Conservation (phyloP, 2,113 vertebrate species). For the Amazona vittata region DNA sequence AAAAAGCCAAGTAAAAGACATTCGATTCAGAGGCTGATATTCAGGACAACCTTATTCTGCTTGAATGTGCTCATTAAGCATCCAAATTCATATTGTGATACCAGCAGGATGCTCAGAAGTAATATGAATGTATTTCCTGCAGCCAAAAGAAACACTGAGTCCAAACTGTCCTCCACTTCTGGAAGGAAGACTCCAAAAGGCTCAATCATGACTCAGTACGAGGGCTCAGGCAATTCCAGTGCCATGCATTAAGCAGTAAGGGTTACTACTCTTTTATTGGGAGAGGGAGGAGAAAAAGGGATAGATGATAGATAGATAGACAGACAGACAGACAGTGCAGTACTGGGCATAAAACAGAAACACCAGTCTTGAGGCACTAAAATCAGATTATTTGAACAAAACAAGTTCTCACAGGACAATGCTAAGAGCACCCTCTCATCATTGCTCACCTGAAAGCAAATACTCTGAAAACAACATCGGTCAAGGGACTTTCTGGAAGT, state of each 20-base stretch:
- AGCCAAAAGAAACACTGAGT: background rate
- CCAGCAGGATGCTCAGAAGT: rapidly evolving
- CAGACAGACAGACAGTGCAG: background rate
- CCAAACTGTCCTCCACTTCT: background rate
- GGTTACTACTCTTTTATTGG: background rate
- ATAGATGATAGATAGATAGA: background rate
- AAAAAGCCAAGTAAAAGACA: background rate
- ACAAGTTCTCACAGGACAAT: background rate
- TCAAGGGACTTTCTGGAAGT: slow-evolving; percentile 19
- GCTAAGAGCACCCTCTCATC: background rate
- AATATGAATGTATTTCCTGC: background rate
- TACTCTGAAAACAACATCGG: background rate
- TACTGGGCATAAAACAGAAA: background rate
- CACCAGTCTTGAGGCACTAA: background rate
- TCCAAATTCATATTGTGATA: background rate
- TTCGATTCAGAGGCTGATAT: background rate
- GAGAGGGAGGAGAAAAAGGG: rapidly evolving
- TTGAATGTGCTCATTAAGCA: background rate
- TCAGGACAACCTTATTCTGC: background rate
- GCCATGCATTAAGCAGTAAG: background rate
- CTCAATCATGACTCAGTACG: background rate
- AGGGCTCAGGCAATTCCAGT: background rate
- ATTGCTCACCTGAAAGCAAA: background rate
- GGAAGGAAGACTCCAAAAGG: background rate
- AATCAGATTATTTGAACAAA: background rate